phyloP scores from a whole-genome alignment of 2,113 vertebrate species.

The Grus americana region DNA sequence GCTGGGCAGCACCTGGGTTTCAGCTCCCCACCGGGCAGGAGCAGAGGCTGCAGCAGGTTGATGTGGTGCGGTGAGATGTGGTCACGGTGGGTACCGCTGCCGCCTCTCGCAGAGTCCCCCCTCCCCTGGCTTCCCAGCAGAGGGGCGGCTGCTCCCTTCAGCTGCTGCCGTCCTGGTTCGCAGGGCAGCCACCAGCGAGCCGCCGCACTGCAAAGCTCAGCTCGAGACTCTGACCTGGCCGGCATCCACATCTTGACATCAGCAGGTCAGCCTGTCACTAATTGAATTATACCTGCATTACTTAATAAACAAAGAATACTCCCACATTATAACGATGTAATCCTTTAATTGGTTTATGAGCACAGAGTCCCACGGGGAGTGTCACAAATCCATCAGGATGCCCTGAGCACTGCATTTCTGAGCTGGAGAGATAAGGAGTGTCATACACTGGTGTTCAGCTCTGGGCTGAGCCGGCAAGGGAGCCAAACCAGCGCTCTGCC shows the following conservation, averaged over 20 bases:
- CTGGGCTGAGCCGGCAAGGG: not conserved
- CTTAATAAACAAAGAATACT: conserved; percentile 57
- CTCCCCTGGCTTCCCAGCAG: not conserved
- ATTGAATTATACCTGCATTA: conserved; percentile 61
- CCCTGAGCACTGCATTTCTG: conserved; percentile 13
- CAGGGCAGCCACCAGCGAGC: not conserved
- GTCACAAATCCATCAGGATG: conserved; percentile 63
- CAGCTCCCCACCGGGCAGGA: not conserved
- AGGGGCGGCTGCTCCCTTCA: not conserved
- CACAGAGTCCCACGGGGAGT: conserved; percentile 6
- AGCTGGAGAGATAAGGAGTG: conserved; percentile 47
- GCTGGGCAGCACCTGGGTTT: not conserved
- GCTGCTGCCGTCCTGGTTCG: rapidly evolving
- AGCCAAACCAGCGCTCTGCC: not conserved
- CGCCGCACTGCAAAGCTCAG: not conserved
- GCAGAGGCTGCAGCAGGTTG: not conserved
- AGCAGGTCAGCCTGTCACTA: conserved; percentile 25
- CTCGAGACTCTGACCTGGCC: not conserved
- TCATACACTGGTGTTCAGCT: not conserved
- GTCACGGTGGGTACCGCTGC: not conserved
- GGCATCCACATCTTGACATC: conserved; percentile 11
- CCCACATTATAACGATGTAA: conserved; percentile 45
- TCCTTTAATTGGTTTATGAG: conserved; percentile 63
- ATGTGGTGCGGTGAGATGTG: rapidly evolving
- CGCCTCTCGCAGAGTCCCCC: not conserved